These are phyloP conservation scores for Bombus cullumanus DNA, from an alignment of 1,140 invertebrate species.

Conservation along the genomic window DNA sequence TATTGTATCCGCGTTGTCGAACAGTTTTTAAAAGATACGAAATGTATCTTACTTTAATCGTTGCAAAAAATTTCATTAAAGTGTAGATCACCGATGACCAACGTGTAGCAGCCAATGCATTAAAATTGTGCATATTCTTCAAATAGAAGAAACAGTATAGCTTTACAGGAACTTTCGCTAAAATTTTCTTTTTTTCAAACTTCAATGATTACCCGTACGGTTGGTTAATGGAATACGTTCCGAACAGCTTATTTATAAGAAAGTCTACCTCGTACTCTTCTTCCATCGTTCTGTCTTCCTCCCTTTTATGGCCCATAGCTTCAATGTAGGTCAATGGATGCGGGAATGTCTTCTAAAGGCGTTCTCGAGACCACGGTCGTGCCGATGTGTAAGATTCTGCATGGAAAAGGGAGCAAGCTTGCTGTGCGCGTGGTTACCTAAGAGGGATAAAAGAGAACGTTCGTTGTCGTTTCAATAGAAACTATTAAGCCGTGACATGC, in stretches of 20 bases:
- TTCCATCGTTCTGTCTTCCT: slow-evolving; percentile 38
- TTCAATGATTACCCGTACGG: background rate
- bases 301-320: slow-evolving; percentile 25
- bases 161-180: background rate
- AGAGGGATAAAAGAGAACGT: slow-evolving; percentile 43
- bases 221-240: slow-evolving; percentile 54
- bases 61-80: too few species aligned
- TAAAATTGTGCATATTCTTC: too few species aligned
- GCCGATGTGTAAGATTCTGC: slow-evolving; percentile 48
- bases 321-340: slow-evolving; percentile 66
- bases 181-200: background rate
- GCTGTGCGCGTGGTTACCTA: slow-evolving; percentile 20
- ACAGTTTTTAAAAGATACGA: too few species aligned
- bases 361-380: slow-evolving; percentile 39
- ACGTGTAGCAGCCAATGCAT: too few species aligned
- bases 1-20: too few species aligned
- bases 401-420: slow-evolving; percentile 29
- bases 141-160: too few species aligned
- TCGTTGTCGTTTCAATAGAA: slow-evolving; percentile 29
- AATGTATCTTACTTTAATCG: too few species aligned
- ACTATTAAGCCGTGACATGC: slow-evolving; percentile 4
- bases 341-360: slow-evolving; percentile 62
- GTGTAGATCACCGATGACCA: too few species aligned
- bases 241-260: slow-evolving; percentile 59
- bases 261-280: slow-evolving; percentile 26